Conservation (phyloP, 1,140 invertebrate genomes). For the Drosophila pallidifrons region DNA sequence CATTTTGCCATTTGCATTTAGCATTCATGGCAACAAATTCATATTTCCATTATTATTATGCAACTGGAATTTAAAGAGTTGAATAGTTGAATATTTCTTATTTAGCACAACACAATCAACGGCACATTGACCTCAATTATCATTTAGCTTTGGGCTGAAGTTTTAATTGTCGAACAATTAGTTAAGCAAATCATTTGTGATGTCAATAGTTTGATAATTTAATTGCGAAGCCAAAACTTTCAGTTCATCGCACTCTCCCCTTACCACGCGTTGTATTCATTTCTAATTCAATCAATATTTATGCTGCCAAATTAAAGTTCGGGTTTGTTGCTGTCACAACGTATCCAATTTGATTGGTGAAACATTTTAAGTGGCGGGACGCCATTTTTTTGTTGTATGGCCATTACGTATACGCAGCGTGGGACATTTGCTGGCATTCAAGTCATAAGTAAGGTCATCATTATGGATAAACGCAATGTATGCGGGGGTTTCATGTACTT, state of each 20-base stretch:
- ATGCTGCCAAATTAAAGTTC: constrained; percentile 1
- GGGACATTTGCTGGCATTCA: constrained; percentile 32
- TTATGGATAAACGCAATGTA: constrained; percentile 81
- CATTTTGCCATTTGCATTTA: no score
- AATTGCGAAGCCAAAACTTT: neutral
- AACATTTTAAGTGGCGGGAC: neutral
- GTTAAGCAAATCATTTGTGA: constrained; percentile 4
- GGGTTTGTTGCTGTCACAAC: constrained; percentile 1
- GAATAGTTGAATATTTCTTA: neutral
- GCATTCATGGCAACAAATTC: no score
- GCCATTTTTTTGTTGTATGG: constrained; percentile 34
- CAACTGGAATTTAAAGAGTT: neutral
- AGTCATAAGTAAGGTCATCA: constrained; percentile 82
- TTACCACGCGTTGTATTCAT: neutral
- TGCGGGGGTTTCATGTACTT: constrained; percentile 78
- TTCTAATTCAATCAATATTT: constrained; percentile 12
- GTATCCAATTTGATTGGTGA: constrained; percentile 8
- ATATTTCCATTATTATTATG: no score
- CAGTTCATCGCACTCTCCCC: neutral
- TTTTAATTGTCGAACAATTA: constrained; percentile 28
- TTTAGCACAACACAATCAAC: neutral
- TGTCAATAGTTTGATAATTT: constrained; percentile 12
- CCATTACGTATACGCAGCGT: constrained; percentile 73
- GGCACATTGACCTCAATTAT: constrained; percentile 17
- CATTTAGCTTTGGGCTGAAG: neutral